These are phyloP conservation scores for Hemicordylus capensis DNA, from an alignment of 2,113 vertebrate species.

Conservation along the genomic window DNA sequence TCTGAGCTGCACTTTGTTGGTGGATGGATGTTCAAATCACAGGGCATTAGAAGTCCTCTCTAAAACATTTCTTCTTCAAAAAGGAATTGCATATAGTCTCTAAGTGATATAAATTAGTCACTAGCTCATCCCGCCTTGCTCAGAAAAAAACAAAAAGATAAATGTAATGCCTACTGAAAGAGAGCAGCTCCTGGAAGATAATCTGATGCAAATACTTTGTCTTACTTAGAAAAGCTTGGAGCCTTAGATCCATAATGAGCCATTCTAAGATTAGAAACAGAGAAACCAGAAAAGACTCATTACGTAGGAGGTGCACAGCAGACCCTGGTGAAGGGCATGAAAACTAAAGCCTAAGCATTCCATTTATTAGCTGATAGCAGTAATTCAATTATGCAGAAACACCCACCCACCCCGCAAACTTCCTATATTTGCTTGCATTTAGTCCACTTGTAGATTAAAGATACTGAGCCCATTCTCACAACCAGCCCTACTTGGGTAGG, in stretches of 20 bases:
- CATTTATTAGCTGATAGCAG: background rate
- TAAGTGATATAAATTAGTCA: constrained; percentile 71
- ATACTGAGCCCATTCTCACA: too few relatives aligned
- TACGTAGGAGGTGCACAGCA: constrained; percentile 37
- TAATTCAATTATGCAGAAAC: background rate
- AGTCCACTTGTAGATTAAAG: too few relatives aligned
- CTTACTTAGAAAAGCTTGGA: constrained; percentile 58
- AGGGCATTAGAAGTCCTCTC: constrained; percentile 27
- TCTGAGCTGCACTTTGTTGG: background rate
- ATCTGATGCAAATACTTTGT: constrained; percentile 66
- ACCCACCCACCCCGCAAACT: too few relatives aligned
- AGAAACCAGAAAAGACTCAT: constrained; percentile 39
- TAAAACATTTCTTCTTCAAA: constrained; percentile 30
- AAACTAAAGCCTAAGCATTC: constrained; percentile 9
- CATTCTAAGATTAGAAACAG: constrained; percentile 36
- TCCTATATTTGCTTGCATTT: too few relatives aligned
- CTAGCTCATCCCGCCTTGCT: constrained; percentile 68
- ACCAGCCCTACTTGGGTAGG: too few relatives aligned
- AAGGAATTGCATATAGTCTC: constrained; percentile 50
- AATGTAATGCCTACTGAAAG: constrained; percentile 75
- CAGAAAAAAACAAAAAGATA: constrained; percentile 70
- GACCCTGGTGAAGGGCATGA: constrained; percentile 3
- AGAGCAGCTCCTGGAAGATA: constrained; percentile 73
- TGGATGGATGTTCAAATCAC: constrained; percentile 10
- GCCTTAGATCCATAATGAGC: constrained; percentile 51